Conservation (phyloP, 2,797 vertebrate genomes). For the Heterohyrax brucei region DNA sequence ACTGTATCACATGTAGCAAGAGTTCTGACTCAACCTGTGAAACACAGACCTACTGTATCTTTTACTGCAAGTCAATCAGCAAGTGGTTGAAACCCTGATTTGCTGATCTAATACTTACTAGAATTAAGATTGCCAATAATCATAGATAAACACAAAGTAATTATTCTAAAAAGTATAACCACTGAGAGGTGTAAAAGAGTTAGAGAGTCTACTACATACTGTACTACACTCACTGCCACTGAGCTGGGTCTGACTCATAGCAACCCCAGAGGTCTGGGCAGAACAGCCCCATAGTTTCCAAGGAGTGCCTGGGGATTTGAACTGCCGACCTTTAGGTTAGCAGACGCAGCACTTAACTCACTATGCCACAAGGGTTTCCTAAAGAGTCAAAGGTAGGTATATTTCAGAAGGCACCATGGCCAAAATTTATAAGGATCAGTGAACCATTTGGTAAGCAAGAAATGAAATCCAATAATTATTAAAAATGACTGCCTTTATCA, state of each 20-base stretch:
- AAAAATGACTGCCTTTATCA: slow-evolving; percentile 59
- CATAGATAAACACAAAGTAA: slow-evolving; percentile 26
- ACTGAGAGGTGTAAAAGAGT: background rate
- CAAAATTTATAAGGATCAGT: slow-evolving; percentile 47
- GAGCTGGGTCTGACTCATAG: too few species aligned
- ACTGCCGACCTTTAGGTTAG: too few species aligned
- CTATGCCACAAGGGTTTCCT: too few species aligned
- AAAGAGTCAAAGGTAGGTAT: slow-evolving; percentile 20
- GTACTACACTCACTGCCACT: too few species aligned
- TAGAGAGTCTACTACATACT: background rate
- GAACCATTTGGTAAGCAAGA: slow-evolving; percentile 11
- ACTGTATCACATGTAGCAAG: background rate
- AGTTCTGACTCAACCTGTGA: slow-evolving; percentile 45
- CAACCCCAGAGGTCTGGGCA: too few species aligned
- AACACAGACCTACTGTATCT: background rate
- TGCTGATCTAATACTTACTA: background rate
- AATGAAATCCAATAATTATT: slow-evolving; percentile 24
- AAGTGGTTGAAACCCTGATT: slow-evolving; percentile 55
- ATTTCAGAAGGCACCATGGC: slow-evolving; percentile 22
- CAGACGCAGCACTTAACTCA: too few species aligned
- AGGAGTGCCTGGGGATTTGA: too few species aligned
- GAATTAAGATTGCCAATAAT: slow-evolving; percentile 7
- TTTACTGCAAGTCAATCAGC: background rate
- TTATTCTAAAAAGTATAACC: slow-evolving; percentile 14
- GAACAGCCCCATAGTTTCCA: too few species aligned